Base-by-base conservation (phyloP, 2,888 invertebrate genomes). In the Maniola hyperantus region DNA sequence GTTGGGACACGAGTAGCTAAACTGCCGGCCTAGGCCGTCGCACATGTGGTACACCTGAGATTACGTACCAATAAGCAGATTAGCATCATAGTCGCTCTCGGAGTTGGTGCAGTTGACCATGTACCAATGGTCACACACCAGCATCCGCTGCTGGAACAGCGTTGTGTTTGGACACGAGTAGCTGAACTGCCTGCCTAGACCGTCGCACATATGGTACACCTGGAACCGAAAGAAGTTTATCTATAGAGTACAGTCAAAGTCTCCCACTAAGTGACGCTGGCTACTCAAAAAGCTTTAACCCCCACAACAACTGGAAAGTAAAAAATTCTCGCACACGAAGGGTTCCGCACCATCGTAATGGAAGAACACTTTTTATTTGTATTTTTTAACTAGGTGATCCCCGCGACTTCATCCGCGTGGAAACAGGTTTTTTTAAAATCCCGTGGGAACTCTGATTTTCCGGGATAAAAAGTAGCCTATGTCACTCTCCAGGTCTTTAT, bases 171-270 rank as follows among this genome's bases (percentile, higher is more conserved):
- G 96, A 76, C 96, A 96, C 33, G 94, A 93, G 86, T 96, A 96
- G 85, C 95, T 96, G 87, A 96, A 96, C 89, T 96, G 95, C 0
- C 96, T 89, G 0, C 96, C 96, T 53, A 96, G 90, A 0, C 94
- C 95, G 79, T 96, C 96, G 82, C 96, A 96, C 96, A 96, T 96
- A 89, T 96, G 96, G 86, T 96, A 96, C 72, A 96, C 94, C 96
- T 96, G 85, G 42, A 83, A 57, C 6, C 15, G 8, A 15, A 15
- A 15, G 8, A 2, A 6, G 15, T 15, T 15, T 2, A 6, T 46
- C 7, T 15, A 2, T 13, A 42, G 13, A n/a, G 26, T 26, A 26
- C 4, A 26, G 26, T 26, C 4, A 4, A 26, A 4, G 26, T 26
- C 26, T 26, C 26, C 1, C 4, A 26, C 1, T 26, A 26, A 26